Base-by-base conservation (phyloP, 2,888 invertebrate genomes). In the Pharmacophagus antenor region DNA sequence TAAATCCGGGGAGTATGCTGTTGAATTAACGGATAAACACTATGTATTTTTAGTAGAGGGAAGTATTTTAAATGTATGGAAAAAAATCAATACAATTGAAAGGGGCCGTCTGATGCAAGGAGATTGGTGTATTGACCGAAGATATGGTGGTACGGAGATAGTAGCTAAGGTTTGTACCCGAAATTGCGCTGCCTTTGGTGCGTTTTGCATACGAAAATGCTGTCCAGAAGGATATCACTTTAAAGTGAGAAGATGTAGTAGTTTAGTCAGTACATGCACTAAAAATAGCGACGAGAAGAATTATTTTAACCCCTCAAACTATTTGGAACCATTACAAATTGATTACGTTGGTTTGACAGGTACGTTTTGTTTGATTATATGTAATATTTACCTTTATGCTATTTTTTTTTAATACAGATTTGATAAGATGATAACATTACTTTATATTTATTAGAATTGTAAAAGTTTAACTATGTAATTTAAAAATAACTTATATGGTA, bases 151-250 rank as follows among this genome's bases (percentile, higher is more conserved):
- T 5, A 56, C 64, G 0, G 69, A 66, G 21, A 62, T 85, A 42
- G 69, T 91, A 4, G 88, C 82, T 27, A 79, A 86, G 37, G 81
- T 82, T 12, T 91, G 91, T 65, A 74, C 84, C 4, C 65, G 64
- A 12, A 74, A 85, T 61, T 88, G 84, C 65, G 63, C 70, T 0
- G 66, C 64, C 4, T 87, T 77, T 63, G 82, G 76, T 23, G 87
- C 87, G 2, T 82, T 71, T 63, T 91, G 92, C 65, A 64, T 92
- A 4, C 85, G 83, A 58, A 92, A 92, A 70, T 93, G 92, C 66
- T 93, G 92, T 68, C 90, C 91, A 2, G 79, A 91, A 23, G 92
- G 92, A 15, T 70, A 92, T 46, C 91, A 92, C 68, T 92, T 77
- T 62, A 76, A 69, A 62, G 78, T 81, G 4, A 65, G 72, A 15